phyloP scores from a whole-genome alignment of 2,797 vertebrate genomes.

The Synaphobranchus kaupii region DNA sequence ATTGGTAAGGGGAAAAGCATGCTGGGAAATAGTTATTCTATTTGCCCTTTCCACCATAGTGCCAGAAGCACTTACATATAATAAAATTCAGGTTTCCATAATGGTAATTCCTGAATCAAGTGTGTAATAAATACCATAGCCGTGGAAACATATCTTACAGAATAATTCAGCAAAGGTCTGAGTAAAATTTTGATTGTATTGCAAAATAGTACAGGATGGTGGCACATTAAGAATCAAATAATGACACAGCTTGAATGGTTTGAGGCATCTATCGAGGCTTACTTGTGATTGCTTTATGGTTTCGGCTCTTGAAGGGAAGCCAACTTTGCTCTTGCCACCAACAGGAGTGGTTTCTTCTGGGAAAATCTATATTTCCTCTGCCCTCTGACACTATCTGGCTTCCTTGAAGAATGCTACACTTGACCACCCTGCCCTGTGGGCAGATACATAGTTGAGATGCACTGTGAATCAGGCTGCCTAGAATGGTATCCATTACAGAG shows the following conservation, averaged over 20 bases:
- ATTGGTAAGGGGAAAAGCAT: conserved; percentile 28
- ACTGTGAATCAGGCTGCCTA: background rate
- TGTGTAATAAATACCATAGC: conserved; percentile 21
- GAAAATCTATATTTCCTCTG: conserved; percentile 28
- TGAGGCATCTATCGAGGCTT: background rate
- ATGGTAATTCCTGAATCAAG: conserved; percentile 52
- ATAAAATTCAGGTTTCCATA: conserved; percentile 47
- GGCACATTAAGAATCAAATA: background rate
- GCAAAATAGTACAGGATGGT: background rate
- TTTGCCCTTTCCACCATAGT: conserved; percentile 27
- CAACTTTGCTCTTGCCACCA: conserved; percentile 40
- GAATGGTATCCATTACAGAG: too few species aligned
- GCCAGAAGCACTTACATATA: conserved; percentile 24
- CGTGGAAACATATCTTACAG: conserved; percentile 16
- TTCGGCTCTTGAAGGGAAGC: conserved; percentile 15
- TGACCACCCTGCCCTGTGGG: too few species aligned
- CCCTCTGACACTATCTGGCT: too few species aligned
- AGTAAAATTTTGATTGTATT: background rate
- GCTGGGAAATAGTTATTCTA: conserved; percentile 46
- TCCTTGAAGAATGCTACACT: too few species aligned
- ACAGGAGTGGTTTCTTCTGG: conserved; percentile 45
- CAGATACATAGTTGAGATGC: background rate
- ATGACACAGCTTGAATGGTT: background rate
- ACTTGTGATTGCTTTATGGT: too few species aligned
- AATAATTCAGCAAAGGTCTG: background rate